These are phyloP conservation scores for Drosophila phalerata DNA, from an alignment of 2,888 invertebrate genomes.

Conservation along the genomic window DNA sequence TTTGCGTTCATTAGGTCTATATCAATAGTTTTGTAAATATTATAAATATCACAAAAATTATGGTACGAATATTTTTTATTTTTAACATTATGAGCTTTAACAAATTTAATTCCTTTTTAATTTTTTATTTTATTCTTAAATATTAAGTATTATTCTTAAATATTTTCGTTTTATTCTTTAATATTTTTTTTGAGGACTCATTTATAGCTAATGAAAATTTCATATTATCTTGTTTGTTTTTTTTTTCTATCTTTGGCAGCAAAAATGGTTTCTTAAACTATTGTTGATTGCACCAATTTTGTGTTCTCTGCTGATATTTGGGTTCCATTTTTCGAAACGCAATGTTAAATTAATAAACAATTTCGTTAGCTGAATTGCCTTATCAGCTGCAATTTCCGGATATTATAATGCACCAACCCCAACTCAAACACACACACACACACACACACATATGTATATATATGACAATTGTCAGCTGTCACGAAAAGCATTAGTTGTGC, in stretches of 20 bases:
- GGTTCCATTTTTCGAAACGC: conserved; percentile 31
- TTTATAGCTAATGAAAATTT: too few relatives aligned
- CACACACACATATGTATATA: conserved; percentile 3
- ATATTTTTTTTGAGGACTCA: too few relatives aligned
- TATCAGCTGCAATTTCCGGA: conserved; percentile 60
- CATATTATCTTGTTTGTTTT: too few relatives aligned
- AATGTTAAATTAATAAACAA: conserved; percentile 48
- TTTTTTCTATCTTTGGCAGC: too few relatives aligned
- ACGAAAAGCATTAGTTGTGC: conserved; percentile 50
- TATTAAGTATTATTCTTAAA: too few relatives aligned
- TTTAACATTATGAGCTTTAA: too few relatives aligned
- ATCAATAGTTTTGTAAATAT: neutral
- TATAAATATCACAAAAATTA: too few relatives aligned
- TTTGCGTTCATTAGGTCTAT: neutral
- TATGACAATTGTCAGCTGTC: conserved; percentile 65
- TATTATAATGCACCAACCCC: conserved; percentile 32
- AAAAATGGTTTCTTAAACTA: too few relatives aligned
- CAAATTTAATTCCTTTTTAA: too few relatives aligned
- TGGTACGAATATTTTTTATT: too few relatives aligned
- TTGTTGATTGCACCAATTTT: conserved; percentile 6
- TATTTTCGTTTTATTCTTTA: too few relatives aligned
- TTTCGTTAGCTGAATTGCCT: conserved; percentile 46
- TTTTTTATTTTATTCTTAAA: too few relatives aligned
- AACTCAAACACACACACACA: neutral
- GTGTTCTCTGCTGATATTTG: conserved; percentile 5